Percentiles rank a stretch among this genome's conserved stretches.
Conservation (phyloP, 1,140 invertebrate genomes). For the Achroia grisella region DNA sequence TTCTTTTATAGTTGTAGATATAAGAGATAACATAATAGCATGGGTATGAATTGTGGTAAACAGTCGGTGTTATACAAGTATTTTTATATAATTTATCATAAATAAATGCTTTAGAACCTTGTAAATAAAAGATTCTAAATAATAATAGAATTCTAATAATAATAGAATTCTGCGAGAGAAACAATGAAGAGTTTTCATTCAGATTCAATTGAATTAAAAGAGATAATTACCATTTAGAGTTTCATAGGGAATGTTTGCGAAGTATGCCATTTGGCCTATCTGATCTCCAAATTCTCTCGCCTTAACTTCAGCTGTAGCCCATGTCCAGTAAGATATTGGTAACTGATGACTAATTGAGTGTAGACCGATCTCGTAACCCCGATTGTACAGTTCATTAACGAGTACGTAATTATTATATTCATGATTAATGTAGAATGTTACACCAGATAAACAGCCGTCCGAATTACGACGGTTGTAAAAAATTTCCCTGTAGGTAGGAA, state of each 20-base stretch:
- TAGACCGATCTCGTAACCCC: constrained; percentile 81
- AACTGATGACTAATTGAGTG: constrained; percentile 75
- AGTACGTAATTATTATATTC: constrained; percentile 81
- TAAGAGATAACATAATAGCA: too few relatives aligned
- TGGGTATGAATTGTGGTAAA: too few relatives aligned
- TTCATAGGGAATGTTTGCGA: constrained; percentile 73
- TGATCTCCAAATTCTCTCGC: constrained; percentile 76
- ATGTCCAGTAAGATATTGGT: constrained; percentile 69
- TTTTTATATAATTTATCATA: too few relatives aligned
- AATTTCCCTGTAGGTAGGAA: constrained; percentile 76
- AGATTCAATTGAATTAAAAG: too few relatives aligned
- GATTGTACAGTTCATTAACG: constrained; percentile 77
- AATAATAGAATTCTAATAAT: too few relatives aligned
- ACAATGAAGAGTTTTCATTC: too few relatives aligned
- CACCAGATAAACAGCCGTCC: constrained; percentile 77
- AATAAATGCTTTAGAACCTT: too few relatives aligned
- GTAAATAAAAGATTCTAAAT: too few relatives aligned
- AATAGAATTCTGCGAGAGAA: too few relatives aligned
- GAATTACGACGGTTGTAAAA: constrained; percentile 76
- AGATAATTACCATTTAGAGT: constrained; percentile 62
- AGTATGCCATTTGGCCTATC: constrained; percentile 68
- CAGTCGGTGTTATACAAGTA: too few relatives aligned
- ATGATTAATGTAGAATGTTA: constrained; percentile 81
- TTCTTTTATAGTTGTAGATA: too few relatives aligned
- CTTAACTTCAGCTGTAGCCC: constrained; percentile 57